phyloP scores from a whole-genome alignment of 2,113 vertebrate species.

The Microcebus griseorufus region DNA sequence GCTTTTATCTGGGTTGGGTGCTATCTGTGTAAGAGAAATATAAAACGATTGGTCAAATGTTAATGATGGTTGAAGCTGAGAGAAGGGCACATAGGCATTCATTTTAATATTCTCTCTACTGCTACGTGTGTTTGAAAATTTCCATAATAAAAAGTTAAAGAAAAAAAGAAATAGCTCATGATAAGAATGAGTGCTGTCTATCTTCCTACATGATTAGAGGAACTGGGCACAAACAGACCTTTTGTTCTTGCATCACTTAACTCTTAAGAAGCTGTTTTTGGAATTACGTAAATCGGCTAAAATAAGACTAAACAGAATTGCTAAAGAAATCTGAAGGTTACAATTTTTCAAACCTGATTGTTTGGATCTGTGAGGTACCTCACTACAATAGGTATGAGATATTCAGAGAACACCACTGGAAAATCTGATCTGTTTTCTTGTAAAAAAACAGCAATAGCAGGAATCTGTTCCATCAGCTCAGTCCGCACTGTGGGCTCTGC shows the following conservation, averaged over 20 bases:
- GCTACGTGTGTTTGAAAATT: not conserved
- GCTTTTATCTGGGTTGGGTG: not conserved
- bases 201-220: not conserved
- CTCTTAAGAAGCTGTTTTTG: not conserved
- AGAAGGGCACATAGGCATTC: not conserved
- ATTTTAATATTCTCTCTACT: not conserved
- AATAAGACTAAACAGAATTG: not conserved
- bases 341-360: constrained; percentile 88
- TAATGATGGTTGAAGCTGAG: not conserved
- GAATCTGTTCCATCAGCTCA: constrained; percentile 95
- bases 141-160: not conserved
- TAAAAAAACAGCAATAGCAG: constrained; percentile 92
- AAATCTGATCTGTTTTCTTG: constrained; percentile 92
- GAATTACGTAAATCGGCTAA: not conserved
- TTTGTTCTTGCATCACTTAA: not conserved
- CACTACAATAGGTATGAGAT: constrained; percentile 91
- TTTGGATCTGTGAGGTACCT: constrained; percentile 91
- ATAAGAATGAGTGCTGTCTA: not conserved
- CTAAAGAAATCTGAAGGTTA: not conserved
- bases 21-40: not conserved
- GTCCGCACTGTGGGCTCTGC: constrained; percentile 93
- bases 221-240: not conserved
- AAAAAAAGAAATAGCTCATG: not conserved
- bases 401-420: constrained; percentile 90
- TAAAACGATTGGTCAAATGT: not conserved